Evolutionary conservation across 2,888 invertebrate genomes (phyloP), one percentile per base, ranked within the genome.

Genomic region (Spicauda simplicius): DNA sequence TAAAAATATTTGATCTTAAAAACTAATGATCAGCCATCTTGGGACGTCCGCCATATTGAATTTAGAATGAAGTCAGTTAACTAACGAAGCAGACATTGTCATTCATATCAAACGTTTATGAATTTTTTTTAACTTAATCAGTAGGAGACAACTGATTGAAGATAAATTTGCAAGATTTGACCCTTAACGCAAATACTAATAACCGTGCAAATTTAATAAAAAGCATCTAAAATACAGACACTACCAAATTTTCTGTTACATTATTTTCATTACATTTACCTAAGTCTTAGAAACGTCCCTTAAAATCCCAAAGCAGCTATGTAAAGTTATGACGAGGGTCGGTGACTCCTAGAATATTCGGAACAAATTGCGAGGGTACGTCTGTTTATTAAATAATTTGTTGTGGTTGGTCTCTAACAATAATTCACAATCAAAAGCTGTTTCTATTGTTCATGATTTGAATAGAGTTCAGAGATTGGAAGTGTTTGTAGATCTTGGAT

Each of bases 321-420:
- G 25, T 25, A 4, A 75, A 78, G 76, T 76, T 77, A 77, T 80
- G 80, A 82, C 73, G 71, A 78, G 81, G 81, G 82, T 81, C 74
- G 37, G 52, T 41, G 55, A 65, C 58, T 65, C 57, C 41, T 20
- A 73, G 71, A 74, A 77, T 73, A 68, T 71, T 56, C 62, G 48
- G 66, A 71, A 69, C 65, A 74, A 77, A 78, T 80, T 77, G 77
- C 78, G 78, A 76, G 74, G 70, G 71, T 64, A 57, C 50, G 37
- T 67, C 71, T 71, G 73, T 75, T 74, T 67, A 74, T 79, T 76
- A 73, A 72, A 79, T 80, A 78, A 79, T 81, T 77, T 79, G 74
- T 76, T 75, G 73, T 72, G 71, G 73, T 70, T 72, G 72, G 69
- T 74, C 75, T 70, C 73, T 68, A 71, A 72, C 77, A 74, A 77